Conservation (phyloP, 92 coral and sea anemone species). For the Palythoa grandis region DNA sequence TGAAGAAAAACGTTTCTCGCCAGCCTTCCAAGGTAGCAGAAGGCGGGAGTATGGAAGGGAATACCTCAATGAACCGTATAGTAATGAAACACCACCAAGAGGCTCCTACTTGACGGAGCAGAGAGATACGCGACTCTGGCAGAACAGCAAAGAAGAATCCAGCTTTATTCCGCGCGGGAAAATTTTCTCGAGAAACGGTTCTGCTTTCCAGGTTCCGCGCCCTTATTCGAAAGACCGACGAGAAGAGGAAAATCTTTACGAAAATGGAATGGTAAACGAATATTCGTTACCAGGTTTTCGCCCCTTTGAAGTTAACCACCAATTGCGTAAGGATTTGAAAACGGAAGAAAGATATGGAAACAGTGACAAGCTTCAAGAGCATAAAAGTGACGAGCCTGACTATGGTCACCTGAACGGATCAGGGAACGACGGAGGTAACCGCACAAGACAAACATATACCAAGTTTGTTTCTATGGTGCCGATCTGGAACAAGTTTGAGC, state of each 20-base stretch:
- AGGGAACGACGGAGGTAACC: slow-evolving; percentile 9
- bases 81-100: background rate
- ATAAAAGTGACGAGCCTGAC: background rate
- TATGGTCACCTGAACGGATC: slow-evolving; percentile 7
- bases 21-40: background rate
- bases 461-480: slow-evolving; percentile 81
- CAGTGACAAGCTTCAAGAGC: background rate
- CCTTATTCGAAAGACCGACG: background rate
- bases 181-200: background rate
- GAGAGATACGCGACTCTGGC: slow-evolving; percentile 4
- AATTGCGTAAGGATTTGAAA: slow-evolving; percentile 1
- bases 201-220: slow-evolving; percentile 34
- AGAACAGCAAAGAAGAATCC: background rate
- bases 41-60: slow-evolving; percentile 6
- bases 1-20: background rate
- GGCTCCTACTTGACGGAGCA: background rate
- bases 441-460: slow-evolving; percentile 51
- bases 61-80: background rate
- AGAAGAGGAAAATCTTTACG: background rate
- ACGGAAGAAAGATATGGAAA: slow-evolving; percentile 4
- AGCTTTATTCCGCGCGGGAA: background rate
- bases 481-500: slow-evolving; percentile 42
- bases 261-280: background rate
- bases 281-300: background rate
- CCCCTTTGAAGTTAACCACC: background rate